Conservation (phyloP, 2,797 vertebrate genomes). For the Chrosomus eos region DNA sequence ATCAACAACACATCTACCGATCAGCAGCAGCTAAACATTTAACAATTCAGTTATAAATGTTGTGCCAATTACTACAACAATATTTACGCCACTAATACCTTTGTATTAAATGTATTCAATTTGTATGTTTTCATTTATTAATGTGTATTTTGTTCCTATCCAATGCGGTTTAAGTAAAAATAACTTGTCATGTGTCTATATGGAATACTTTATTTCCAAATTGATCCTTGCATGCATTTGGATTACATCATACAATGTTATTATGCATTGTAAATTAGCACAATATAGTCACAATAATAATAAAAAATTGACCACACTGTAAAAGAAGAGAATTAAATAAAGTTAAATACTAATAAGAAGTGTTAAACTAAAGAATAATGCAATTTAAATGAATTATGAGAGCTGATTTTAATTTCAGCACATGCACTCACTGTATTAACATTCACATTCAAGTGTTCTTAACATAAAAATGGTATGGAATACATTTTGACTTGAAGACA, state of each 20-base stretch:
- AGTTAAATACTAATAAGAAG: neutral
- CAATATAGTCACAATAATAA: neutral
- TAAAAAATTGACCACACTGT: neutral
- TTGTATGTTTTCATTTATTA: neutral
- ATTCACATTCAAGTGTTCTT: neutral
- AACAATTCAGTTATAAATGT: neutral
- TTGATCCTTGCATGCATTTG: neutral
- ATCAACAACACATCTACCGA: conserved; percentile 91
- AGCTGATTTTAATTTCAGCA: neutral
- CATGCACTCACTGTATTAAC: neutral
- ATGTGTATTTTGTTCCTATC: neutral
- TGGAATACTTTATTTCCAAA: conserved; percentile 20
- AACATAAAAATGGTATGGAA: neutral
- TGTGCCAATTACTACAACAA: neutral
- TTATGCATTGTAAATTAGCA: neutral
- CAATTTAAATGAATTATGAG: neutral
- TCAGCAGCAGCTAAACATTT: conserved; percentile 86
- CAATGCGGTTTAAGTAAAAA: conserved; percentile 1
- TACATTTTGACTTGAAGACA: neutral
- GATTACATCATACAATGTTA: conserved; percentile 8
- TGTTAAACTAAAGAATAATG: neutral
- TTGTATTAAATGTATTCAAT: neutral
- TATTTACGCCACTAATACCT: neutral
- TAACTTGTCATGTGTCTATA: neutral
- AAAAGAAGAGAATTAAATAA: neutral